Evolutionary conservation across 2,113 vertebrate genomes (phyloP).

Genomic region (Thalassoma bifasciatum): DNA sequence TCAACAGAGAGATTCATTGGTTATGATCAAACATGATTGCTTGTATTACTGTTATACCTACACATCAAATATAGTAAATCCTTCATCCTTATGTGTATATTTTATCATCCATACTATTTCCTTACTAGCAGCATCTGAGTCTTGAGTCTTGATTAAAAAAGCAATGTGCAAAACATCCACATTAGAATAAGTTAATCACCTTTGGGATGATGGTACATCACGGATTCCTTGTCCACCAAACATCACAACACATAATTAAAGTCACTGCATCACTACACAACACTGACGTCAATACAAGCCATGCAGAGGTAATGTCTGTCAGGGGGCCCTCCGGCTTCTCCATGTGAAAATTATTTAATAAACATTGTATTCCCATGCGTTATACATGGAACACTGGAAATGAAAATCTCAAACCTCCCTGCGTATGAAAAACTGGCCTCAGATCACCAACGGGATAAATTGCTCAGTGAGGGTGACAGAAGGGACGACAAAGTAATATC

Average conservation of each 20-base stretch:
- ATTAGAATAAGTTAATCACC: neutral
- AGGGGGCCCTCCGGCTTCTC: neutral
- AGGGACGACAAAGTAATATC: neutral
- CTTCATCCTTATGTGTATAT: too few species aligned
- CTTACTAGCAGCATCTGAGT: too few species aligned
- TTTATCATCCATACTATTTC: too few species aligned
- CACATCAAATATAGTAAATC: too few species aligned
- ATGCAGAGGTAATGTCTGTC: neutral
- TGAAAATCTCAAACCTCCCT: neutral
- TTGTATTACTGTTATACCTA: too few species aligned
- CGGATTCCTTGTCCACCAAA: too few species aligned
- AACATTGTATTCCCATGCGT: neutral
- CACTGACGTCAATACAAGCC: slow-evolving; percentile 1
- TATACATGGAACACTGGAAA: slow-evolving; percentile 6
- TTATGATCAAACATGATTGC: too few species aligned
- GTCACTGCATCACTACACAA: neutral
- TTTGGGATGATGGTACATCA: too few species aligned
- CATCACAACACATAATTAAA: neutral
- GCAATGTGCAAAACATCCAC: neutral
- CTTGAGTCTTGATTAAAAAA: neutral
- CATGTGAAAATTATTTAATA: neutral
- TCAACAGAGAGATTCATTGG: too few species aligned
- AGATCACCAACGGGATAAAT: slow-evolving; percentile 15
- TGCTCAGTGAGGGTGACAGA: slow-evolving; percentile 24
- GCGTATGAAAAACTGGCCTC: slow-evolving; percentile 1